phyloP scores from a whole-genome alignment of 2,797 vertebrate genomes.

The Pampus argenteus region DNA sequence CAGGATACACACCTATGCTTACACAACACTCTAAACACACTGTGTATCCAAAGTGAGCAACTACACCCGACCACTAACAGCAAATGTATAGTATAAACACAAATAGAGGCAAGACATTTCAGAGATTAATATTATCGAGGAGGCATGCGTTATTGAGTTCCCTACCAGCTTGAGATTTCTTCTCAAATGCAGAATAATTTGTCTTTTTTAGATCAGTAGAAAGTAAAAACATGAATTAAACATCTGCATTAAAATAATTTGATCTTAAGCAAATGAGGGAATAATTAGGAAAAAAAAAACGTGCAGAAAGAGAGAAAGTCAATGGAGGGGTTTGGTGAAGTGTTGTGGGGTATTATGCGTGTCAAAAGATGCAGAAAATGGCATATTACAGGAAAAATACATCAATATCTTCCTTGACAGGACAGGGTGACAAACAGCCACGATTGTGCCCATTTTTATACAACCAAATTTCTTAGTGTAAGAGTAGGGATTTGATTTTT shows the following conservation, averaged over 20 bases:
- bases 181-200: not conserved
- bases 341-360: constrained; percentile 8
- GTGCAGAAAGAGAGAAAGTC: constrained; percentile 19
- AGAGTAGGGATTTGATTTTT: constrained; percentile 42
- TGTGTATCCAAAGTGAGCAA: constrained; percentile 13
- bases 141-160: constrained; percentile 48
- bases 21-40: constrained; percentile 28
- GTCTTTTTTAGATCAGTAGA: not conserved
- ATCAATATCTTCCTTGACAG: not conserved
- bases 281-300: constrained; percentile 16
- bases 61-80: constrained; percentile 14
- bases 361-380: constrained; percentile 17
- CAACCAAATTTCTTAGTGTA: constrained; percentile 25
- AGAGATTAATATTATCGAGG: not conserved
- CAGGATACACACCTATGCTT: constrained; percentile 25
- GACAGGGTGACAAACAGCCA: constrained; percentile 24
- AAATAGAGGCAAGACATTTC: constrained; percentile 15
- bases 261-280: constrained; percentile 45
- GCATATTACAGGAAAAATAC: constrained; percentile 6
- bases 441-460: constrained; percentile 25
- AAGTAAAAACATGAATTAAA: not conserved
- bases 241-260: not conserved
- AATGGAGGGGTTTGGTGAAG: not conserved
- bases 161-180: constrained; percentile 46
- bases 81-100: constrained; percentile 15